Base-by-base conservation (phyloP, 2,888 invertebrate genomes). In the Eupeodes luniger region DNA sequence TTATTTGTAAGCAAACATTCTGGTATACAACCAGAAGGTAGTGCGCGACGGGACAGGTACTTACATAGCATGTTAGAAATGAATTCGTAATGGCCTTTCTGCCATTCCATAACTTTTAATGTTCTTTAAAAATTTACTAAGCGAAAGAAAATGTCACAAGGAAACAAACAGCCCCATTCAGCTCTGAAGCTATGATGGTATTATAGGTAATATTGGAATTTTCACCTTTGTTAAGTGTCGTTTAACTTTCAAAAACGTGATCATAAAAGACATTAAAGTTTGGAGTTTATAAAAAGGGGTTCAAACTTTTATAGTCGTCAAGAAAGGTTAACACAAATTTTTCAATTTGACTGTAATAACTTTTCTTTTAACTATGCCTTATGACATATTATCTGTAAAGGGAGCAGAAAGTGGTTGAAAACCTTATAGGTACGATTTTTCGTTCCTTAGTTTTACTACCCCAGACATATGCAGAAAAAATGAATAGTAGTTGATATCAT, bases 31-130 rank as follows among this genome's bases (percentile, higher is more conserved):
- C 16, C 7, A 16, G 11, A 16, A 51, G 14, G 34, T 36, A 36
- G 2, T 6, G n/a, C n/a, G 49, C 51, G 16, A 67, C 44, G 44
- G 40, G 55, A 11, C 19, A 70, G 55, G 51, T 53, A 69, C 19
- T 19, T 11, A 1, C 55, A 5, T 74, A 74, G 7, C 74, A 70
- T 70, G 40, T 83, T 70, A 49, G 64, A 83, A 80, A 83, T 72
- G 84, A 87, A 80, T 87, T 62, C 51, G 53, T 84, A 87, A 84
- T 80, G 84, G 64, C 34, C 27, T 62, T 74, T 19, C 19, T 70
- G 76, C 77, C 81, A 66, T 88, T 81, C 64, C 88, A 81, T 88
- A 85, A 88, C 84, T 88, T 88, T 85, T 88, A 88, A 85, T 85
- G 67, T 81, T 62, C 85, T 62, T 87, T 84, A 84, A 87, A 87